Base-by-base conservation (phyloP, 2,797 vertebrate species). In the Leucoraja ocellata region DNA sequence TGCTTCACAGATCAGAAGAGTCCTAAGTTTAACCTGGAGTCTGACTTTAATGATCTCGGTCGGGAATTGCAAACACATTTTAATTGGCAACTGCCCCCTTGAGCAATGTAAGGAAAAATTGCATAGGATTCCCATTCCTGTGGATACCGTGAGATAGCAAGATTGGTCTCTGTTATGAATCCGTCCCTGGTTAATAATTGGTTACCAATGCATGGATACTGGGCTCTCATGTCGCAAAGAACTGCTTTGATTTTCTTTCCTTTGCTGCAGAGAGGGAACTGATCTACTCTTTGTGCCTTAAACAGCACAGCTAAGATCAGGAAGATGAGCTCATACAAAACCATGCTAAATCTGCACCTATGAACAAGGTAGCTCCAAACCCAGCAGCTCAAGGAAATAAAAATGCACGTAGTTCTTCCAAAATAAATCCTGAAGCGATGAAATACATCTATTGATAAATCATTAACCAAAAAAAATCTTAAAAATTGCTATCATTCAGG, bases 11-110 rank as follows among this genome's bases (percentile, higher is more conserved):
- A 88, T 88, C 84, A 88, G 84, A 63, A 88, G 61, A 68, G n/a
- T 23, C 63, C 61, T 9, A 68, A 88, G 61, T 68, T 68, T 65
- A 32, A 68, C 65, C 84, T 18, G 68, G 61, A 88, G n/a, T 88
- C 61, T 68, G 54, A 68, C 61, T 88, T 88, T 88, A 88, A 88
- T 88, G 84, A 88, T 88, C 84, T 68, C 63, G 65, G 84, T n/a
- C 65, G 84, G 84, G 84, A 88, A 32, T 68, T 63, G 84, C 23
- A 23, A 63, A 32, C 4, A 8, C 32, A 88, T 36, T 88, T 68
- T 88, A 88, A 88, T 88, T 88, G 84, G 61, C 84, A n/a, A 68
- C 84, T 68, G n/a, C 21, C 36, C 84, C 61, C 84, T 68, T 65
- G 61, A 88, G 84, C 61, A 68, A 88, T 68, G 58, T 14, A 86